Evolutionary conservation across 2,888 invertebrate genomes (phyloP), one percentile per base, ranked within the genome.

Genomic region (Darwinula stevensoni): DNA sequence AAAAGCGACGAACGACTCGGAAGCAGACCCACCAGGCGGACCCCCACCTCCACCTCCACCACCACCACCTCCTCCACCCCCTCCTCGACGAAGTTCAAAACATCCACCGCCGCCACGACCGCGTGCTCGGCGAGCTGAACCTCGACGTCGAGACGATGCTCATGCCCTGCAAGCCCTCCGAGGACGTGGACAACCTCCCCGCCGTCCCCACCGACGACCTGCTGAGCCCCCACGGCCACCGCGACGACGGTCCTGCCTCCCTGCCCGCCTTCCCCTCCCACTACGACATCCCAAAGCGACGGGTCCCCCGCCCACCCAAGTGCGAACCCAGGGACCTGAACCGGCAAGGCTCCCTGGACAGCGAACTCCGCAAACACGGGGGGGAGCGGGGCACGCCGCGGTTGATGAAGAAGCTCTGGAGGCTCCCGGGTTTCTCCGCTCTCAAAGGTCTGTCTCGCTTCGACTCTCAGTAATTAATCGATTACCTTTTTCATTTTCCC

Each of bases 61-160:
- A 67, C 38, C 62, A 71, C 34, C 78, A 80, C 52, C n/a, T n/a
- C n/a, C 22, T 22, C 22, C 6, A 6, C n/a, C 9, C 6, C n/a
- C 9, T 76, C 22, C 74, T 72, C 45, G 75, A 75, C 49, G 76
- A 78, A 52, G 68, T 75, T 33, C 63, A 73, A 32, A 60, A 71
- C 39, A 76, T 80, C 31, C 75, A 76, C 50, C 69, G 67, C 38
- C 62, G 71, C 34, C 78, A 80, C 52, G 66, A 67, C 43, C 60
- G 72, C 46, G 72, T 76, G 41, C 59, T 80, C 38, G 76, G 74
- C 29, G 75, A 80, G 51, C 56, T 80, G 36, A 78, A 78, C 57
- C 61, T 80, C 36, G 72, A 76, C 42, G 72, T 73, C 29, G 78
- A 80, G 54, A 76, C 74, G 29, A 76, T 80, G 75, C 53, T 80